A percentile compares a stretch with the other conserved stretches of the same genome.
Evolutionary conservation across 1,140 invertebrate genomes (phyloP).

Genomic region (Anadara kagoshimensis): DNA sequence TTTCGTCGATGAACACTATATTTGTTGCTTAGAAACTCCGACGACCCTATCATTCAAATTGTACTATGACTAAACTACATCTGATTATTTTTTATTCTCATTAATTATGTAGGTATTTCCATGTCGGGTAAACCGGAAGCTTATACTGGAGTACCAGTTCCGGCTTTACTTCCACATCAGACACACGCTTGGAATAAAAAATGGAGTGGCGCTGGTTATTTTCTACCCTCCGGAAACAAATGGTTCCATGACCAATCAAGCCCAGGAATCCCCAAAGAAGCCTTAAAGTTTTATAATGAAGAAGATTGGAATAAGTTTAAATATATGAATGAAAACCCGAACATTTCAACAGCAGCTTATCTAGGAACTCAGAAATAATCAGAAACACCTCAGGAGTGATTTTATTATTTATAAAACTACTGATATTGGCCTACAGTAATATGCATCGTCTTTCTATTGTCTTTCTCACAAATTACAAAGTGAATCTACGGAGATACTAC

Average conservation of each 20-base stretch:
- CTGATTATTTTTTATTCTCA: background rate
- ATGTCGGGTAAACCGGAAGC: conserved; percentile 56
- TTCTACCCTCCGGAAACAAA: conserved; percentile 53
- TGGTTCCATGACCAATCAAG: conserved; percentile 65
- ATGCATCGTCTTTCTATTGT: no score
- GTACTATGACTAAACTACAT: background rate
- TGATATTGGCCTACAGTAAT: no score
- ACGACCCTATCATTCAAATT: no score
- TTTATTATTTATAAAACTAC: no score
- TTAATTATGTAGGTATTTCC: conserved; percentile 52
- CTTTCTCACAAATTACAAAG: no score
- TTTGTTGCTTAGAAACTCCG: no score
- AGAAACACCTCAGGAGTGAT: no score
- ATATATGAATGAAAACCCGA: conserved; percentile 57
- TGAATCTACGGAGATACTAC: no score
- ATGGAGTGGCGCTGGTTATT: conserved; percentile 63
- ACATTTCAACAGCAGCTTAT: background rate
- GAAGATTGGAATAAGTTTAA: conserved; percentile 69
- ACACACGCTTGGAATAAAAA: conserved; percentile 52
- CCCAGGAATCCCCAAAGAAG: conserved; percentile 56
- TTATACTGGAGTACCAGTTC: conserved; percentile 55
- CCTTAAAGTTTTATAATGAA: conserved; percentile 65
- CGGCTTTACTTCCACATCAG: conserved; percentile 55
- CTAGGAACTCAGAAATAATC: no score
- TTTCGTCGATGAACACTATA: no score